phyloP scores from a whole-genome alignment of 1,140 invertebrate species.

The Brachionus plicatilis region DNA sequence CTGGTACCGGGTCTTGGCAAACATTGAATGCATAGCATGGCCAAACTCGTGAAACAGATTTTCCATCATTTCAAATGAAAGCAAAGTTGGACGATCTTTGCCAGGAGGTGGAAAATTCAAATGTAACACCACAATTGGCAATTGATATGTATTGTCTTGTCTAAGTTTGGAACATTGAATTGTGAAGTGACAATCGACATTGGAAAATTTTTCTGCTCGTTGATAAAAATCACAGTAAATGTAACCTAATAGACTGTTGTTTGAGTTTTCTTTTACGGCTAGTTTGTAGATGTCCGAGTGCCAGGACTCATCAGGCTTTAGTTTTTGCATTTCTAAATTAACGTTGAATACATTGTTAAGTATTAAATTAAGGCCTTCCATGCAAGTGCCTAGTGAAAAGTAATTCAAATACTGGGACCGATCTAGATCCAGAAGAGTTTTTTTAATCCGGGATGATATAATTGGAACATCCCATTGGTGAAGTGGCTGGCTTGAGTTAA shows the following conservation, averaged over 20 bases:
- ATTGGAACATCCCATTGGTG: conserved; percentile 25
- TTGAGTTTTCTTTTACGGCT: conserved; percentile 53
- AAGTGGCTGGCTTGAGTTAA: background rate
- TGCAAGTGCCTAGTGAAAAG: conserved; percentile 86
- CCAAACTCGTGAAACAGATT: conserved; percentile 99
- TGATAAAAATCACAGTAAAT: conserved; percentile 98
- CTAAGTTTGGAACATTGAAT: conserved; percentile 81
- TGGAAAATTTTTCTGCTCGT: conserved; percentile 77
- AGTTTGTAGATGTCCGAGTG: conserved; percentile 79
- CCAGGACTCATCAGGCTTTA: conserved; percentile 75
- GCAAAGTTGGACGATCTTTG: conserved; percentile 64
- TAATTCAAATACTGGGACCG: conserved; percentile 57
- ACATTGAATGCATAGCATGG: conserved; percentile 97
- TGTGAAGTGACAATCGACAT: conserved; percentile 93
- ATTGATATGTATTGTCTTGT: conserved; percentile 75
- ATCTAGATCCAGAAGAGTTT: background rate
- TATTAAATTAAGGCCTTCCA: conserved; percentile 86
- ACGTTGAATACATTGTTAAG: conserved; percentile 72
- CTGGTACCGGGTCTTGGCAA: conserved; percentile 84
- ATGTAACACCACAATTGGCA: conserved; percentile 87
- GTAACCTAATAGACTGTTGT: conserved; percentile 74
- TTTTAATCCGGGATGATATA: conserved; percentile 15
- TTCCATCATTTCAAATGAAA: conserved; percentile 73
- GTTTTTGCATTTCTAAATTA: conserved; percentile 65
- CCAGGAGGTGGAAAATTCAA: conserved; percentile 69